Evolutionary conservation across 2,113 vertebrate genomes (phyloP).

Genomic region (Urocynchramus pylzowi): DNA sequence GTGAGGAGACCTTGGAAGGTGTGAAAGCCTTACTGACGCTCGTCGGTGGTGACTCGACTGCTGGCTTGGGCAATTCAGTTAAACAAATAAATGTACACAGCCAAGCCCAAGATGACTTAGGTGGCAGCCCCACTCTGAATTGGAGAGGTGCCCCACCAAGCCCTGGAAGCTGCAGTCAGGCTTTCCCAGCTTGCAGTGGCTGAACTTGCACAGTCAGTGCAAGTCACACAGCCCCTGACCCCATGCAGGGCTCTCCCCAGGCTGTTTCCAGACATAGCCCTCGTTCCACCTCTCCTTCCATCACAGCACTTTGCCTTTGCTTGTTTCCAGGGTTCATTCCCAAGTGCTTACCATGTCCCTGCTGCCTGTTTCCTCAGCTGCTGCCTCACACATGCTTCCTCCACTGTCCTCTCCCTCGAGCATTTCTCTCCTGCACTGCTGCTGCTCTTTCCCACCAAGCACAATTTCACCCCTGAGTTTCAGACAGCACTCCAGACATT

Average conservation of each 20-base stretch:
- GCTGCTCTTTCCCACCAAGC: conserved; percentile 32
- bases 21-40: not conserved
- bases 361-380: conserved; percentile 25
- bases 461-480: not conserved
- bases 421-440: not conserved
- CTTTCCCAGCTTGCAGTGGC: not conserved
- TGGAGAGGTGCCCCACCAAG: not conserved
- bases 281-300: not conserved
- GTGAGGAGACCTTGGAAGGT: not conserved
- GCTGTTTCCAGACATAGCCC: not conserved
- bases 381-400: not conserved
- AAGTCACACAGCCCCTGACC: not conserved
- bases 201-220: not conserved
- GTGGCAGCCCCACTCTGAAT: not conserved
- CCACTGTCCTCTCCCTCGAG: not conserved
- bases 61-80: not conserved
- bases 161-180: rapidly evolving
- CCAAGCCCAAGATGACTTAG: not conserved
- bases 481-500: not conserved
- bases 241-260: not conserved
- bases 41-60: not conserved
- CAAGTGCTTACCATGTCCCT: not conserved
- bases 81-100: not conserved
- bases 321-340: not conserved
- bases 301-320: not conserved